A percentile compares a stretch with the other conserved stretches of the same genome.
Conservation (phyloP, 1,140 invertebrate genomes). For the Heterodera carotae region DNA sequence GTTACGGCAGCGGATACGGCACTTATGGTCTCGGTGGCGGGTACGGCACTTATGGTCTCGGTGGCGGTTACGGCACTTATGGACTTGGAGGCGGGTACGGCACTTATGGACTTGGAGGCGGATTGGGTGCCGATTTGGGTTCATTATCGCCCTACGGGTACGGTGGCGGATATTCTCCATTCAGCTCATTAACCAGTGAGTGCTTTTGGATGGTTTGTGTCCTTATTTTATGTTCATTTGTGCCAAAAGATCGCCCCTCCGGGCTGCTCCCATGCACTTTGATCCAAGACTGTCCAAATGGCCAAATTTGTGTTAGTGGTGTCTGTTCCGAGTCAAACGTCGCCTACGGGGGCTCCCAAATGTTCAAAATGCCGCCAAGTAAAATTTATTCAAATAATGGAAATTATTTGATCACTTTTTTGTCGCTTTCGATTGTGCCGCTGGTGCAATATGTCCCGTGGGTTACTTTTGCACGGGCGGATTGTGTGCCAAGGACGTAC, state of each 20-base stretch:
- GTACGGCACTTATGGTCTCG: background rate
- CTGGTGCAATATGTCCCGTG: constrained; percentile 54
- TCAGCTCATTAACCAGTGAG: constrained; percentile 26
- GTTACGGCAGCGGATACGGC: constrained; percentile 1
- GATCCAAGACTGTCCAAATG: constrained; percentile 59
- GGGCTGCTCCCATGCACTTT: constrained; percentile 46
- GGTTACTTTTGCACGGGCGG: constrained; percentile 51
- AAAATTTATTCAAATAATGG: constrained; percentile 27
- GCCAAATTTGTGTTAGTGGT: constrained; percentile 64
- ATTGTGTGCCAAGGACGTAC: constrained; percentile 40
- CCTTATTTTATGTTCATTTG: background rate
- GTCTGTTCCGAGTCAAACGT: constrained; percentile 63
- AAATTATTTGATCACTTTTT: constrained; percentile 15
- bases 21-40: constrained; percentile 19
- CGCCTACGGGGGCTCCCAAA: constrained; percentile 50
- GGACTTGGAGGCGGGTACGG: constrained; percentile 12
- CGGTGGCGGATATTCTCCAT: constrained; percentile 7
- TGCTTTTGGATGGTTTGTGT: constrained; percentile 14
- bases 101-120: constrained; percentile 36
- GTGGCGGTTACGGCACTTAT: constrained; percentile 31
- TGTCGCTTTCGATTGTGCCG: constrained; percentile 47
- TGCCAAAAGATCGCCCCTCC: constrained; percentile 42
- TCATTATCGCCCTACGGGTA: constrained; percentile 30
- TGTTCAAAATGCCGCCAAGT: constrained; percentile 42
- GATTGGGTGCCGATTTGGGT: constrained; percentile 24